These are phyloP conservation scores for Jaculus jaculus DNA, from an alignment of 2,113 vertebrate species.

Conservation along the genomic window DNA sequence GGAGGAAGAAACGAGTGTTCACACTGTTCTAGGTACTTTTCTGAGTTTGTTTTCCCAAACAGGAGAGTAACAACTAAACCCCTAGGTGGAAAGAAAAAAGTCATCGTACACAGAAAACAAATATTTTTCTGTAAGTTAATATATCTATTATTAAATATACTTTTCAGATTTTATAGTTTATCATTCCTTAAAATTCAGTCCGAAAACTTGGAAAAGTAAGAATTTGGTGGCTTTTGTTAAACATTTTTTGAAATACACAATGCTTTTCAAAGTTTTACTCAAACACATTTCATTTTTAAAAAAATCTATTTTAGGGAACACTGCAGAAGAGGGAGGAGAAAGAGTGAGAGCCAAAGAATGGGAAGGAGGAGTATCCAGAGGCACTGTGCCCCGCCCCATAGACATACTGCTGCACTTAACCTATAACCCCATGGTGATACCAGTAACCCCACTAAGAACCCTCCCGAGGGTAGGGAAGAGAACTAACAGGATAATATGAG, in stretches of 20 bases:
- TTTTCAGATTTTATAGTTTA: constrained; percentile 21
- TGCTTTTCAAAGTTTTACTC: constrained; percentile 44
- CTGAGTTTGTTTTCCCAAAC: constrained; percentile 98
- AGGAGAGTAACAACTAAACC: constrained; percentile 95
- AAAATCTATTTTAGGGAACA: not conserved
- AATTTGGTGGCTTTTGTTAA: constrained; percentile 20
- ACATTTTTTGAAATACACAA: constrained; percentile 6
- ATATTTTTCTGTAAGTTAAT: constrained; percentile 41
- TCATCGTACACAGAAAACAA: constrained; percentile 49
- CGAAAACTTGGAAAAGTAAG: constrained; percentile 12
- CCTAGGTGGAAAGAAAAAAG: constrained; percentile 79
- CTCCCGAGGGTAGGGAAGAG: too few relatives aligned
- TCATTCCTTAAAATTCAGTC: constrained; percentile 24
- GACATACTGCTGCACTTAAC: too few relatives aligned
- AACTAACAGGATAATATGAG: too few relatives aligned
- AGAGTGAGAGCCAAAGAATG: too few relatives aligned
- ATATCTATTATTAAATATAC: not conserved
- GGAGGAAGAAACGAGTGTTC: constrained; percentile 95
- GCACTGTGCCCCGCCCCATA: too few relatives aligned
- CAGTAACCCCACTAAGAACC: too few relatives aligned
- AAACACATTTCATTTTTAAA: constrained; percentile 27
- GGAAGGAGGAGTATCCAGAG: too few relatives aligned
- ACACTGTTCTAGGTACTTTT: constrained; percentile 96
- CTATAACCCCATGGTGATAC: too few relatives aligned
- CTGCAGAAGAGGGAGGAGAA: too few relatives aligned